Conservation (phyloP, 2,113 vertebrate species). For the Paramisgurnus dabryanus region DNA sequence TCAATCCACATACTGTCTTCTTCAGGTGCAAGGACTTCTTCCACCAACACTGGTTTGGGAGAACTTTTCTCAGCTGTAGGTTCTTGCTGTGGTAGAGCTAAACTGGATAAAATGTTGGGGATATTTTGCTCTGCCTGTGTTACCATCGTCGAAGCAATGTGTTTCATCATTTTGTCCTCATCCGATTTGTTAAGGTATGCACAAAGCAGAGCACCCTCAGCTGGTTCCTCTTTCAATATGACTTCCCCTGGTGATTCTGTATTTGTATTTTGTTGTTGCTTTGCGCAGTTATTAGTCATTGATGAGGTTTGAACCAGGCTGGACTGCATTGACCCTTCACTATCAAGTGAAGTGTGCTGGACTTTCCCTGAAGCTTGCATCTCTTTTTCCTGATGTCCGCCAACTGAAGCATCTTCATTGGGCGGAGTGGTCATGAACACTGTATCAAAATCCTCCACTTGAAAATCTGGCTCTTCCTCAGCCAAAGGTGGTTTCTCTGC, state of each 20-base stretch:
- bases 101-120: not conserved
- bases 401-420: not conserved
- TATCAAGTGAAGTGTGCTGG: not conserved
- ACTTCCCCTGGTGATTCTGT: conserved; percentile 31
- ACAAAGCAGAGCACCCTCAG: conserved; percentile 3
- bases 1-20: not conserved
- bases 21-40: conserved; percentile 2
- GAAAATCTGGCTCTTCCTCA: conserved; percentile 50
- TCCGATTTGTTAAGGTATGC: conserved; percentile 63
- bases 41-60: conserved; percentile 8
- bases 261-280: conserved; percentile 8
- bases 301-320: not conserved
- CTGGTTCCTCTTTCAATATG: conserved; percentile 4
- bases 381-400: not conserved
- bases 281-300: not conserved
- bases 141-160: conserved; percentile 29
- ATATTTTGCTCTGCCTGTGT: not conserved
- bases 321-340: not conserved
- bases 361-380: not conserved
- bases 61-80: not conserved
- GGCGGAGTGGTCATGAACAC: conserved; percentile 12
- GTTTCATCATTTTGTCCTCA: conserved; percentile 64
- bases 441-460: not conserved
- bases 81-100: not conserved
- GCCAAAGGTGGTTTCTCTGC: conserved; percentile 42